A percentile compares a stretch with the other conserved stretches of the same genome.
These are phyloP conservation scores for Gymnogyps californianus DNA, from an alignment of 2,113 vertebrate species.

Conservation along the genomic window DNA sequence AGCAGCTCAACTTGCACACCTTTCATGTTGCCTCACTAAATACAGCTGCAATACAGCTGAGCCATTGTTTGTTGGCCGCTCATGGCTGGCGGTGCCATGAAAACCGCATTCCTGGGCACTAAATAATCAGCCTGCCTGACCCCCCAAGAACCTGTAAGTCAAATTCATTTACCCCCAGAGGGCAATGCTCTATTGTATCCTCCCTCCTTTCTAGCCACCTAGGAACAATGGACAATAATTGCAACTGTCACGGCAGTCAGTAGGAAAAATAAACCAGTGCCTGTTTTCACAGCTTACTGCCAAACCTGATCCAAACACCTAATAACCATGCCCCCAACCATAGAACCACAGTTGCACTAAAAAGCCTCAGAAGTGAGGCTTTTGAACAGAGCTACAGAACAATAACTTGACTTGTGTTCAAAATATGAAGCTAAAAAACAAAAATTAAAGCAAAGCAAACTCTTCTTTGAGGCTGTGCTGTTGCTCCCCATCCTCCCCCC, in stretches of 20 bases:
- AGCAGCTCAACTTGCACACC: constrained; percentile 34
- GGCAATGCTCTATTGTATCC: constrained; percentile 65
- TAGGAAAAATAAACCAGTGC: constrained; percentile 83
- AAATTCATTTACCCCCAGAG: constrained; percentile 84
- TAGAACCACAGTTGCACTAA: constrained; percentile 43
- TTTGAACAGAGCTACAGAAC: constrained; percentile 78
- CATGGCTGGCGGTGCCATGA: constrained; percentile 63
- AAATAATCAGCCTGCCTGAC: constrained; percentile 70
- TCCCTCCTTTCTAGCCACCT: constrained; percentile 66
- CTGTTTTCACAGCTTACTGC: constrained; percentile 83
- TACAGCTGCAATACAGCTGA: constrained; percentile 57
- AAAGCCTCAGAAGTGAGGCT: constrained; percentile 69
- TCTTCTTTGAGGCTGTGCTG: constrained; percentile 72
- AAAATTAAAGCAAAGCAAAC: constrained; percentile 80
- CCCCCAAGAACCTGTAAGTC: constrained; percentile 81
- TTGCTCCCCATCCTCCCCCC: constrained; percentile 44
- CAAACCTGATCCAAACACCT: constrained; percentile 74
- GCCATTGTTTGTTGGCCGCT: constrained; percentile 56
- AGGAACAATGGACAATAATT: constrained; percentile 91
- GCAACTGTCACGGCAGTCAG: constrained; percentile 84
- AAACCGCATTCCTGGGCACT: constrained; percentile 82
- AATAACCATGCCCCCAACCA: constrained; percentile 65
- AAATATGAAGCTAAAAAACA: constrained; percentile 75
- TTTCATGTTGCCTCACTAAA: constrained; percentile 57
- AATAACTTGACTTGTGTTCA: constrained; percentile 84